phyloP scores from a whole-genome alignment of 2,797 vertebrate genomes.

The Mastacembelus armatus region DNA sequence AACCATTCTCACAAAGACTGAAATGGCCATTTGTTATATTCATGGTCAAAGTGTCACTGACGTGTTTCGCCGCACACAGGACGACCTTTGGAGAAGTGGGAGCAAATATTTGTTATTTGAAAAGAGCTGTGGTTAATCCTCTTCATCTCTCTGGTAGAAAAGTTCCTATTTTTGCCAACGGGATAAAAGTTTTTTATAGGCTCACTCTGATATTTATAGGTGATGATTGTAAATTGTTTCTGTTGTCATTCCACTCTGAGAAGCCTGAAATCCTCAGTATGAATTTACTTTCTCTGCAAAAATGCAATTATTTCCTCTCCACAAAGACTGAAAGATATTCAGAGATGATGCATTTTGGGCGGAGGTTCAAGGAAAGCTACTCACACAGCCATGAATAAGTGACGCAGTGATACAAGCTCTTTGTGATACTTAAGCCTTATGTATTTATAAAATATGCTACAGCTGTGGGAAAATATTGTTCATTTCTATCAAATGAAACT shows the following conservation, averaged over 20 bases:
- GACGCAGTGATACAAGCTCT: not conserved
- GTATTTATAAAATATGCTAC: conserved; percentile 22
- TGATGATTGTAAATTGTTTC: conserved; percentile 8
- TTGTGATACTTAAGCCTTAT: not conserved
- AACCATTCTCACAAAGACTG: not conserved
- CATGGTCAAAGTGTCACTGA: not conserved
- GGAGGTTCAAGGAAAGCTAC: not conserved
- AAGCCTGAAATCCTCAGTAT: conserved; percentile 6
- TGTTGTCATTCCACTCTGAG: conserved; percentile 7
- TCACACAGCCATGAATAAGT: not conserved
- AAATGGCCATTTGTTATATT: not conserved
- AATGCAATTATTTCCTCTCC: not conserved
- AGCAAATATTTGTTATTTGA: conserved; percentile 42
- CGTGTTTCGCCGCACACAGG: conserved; percentile 17
- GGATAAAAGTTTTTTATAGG: conserved; percentile 6
- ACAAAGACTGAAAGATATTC: not conserved
- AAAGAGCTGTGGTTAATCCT: conserved; percentile 12
- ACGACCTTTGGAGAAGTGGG: not conserved
- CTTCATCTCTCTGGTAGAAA: not conserved
- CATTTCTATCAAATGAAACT: conserved; percentile 9
- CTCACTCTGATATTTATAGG: conserved; percentile 26
- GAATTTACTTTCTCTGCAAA: not conserved
- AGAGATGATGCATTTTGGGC: not conserved
- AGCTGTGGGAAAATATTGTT: conserved; percentile 19
- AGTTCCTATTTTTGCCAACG: not conserved